Conservation (phyloP, 2,888 invertebrate species). For the Conus canariensis region DNA sequence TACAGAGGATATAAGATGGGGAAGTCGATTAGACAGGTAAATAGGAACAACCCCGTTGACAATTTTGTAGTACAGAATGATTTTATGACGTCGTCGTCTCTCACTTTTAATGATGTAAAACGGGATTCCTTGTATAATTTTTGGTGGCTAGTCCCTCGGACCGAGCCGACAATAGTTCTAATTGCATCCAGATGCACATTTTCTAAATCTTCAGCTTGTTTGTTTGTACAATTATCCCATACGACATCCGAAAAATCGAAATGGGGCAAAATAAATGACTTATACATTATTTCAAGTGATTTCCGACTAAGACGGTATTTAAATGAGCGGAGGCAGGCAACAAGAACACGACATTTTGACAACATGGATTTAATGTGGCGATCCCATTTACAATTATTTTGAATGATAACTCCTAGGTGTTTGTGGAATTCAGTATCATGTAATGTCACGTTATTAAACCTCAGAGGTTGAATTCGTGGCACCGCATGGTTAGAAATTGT, state of each 20-base stretch:
- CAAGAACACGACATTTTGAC: neutral
- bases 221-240: no score
- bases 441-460: neutral
- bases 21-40: no score
- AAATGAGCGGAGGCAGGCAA: neutral
- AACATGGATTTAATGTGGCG: neutral
- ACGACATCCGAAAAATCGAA: no score
- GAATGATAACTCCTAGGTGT: neutral
- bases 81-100: no score
- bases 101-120: no score
- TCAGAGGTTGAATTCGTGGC: neutral
- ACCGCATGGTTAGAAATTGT: neutral
- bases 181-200: slow-evolving; percentile 30
- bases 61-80: no score
- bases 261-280: no score
- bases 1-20: no score
- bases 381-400: slow-evolving; percentile 27
- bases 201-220: neutral
- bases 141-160: neutral
- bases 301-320: slow-evolving; percentile 17
- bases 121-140: no score
- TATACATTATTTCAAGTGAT: slow-evolving; percentile 1
- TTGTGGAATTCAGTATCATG: neutral
- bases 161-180: slow-evolving; percentile 17
- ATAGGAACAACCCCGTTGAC: no score